These are phyloP conservation scores for Phytoseiulus persimilis DNA, from an alignment of 2,888 invertebrate genomes.

Conservation along the genomic window DNA sequence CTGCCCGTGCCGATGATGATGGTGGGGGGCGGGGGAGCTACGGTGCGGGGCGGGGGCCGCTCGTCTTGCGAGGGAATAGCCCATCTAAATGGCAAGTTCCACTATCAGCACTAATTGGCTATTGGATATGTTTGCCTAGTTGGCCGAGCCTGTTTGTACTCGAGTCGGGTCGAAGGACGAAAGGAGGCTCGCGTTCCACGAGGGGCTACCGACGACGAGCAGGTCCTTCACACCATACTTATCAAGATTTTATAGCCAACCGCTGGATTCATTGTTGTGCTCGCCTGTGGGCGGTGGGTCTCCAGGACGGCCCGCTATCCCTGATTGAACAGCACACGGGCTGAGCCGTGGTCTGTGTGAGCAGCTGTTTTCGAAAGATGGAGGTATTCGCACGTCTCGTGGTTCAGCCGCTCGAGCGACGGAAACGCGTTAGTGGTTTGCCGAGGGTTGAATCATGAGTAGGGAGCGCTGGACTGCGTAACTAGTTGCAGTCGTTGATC, in stretches of 20 bases:
- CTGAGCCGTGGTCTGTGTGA: neutral
- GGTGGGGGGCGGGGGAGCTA: neutral
- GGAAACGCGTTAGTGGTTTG: too few relatives aligned
- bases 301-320: neutral
- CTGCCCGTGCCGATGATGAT: neutral
- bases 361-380: neutral
- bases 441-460: too few relatives aligned
- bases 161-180: neutral
- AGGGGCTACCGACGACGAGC: neutral
- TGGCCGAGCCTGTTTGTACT: neutral
- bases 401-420: neutral
- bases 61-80: neutral
- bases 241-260: neutral
- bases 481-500: too few relatives aligned
- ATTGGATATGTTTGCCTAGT: neutral
- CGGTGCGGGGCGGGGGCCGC: neutral
- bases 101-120: conserved; percentile 5
- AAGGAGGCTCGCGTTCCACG: neutral
- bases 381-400: neutral
- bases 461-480: too few relatives aligned
- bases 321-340: neutral
- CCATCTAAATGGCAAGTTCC: neutral
- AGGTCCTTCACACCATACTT: neutral
- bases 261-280: neutral
- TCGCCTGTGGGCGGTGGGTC: neutral